A percentile compares a stretch with the other conserved stretches of the same genome.
These are phyloP conservation scores for Polia nebulosa DNA, from an alignment of 2,888 invertebrate species.

Conservation along the genomic window DNA sequence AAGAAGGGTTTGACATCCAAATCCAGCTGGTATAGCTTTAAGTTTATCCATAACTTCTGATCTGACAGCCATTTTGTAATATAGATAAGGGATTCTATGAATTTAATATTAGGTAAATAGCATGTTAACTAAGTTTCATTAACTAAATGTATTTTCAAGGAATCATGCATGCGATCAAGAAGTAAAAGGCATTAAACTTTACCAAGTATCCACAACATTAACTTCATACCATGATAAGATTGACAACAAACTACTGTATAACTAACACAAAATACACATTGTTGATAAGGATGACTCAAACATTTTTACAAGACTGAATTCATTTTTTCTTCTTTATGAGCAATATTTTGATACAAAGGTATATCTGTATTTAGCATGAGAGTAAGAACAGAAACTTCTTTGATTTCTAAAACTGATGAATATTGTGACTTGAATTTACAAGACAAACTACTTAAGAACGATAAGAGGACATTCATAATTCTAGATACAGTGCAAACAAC, in stretches of 20 bases:
- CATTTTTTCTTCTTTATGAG: constrained; percentile 54
- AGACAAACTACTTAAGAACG: constrained; percentile 52
- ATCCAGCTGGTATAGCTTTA: constrained; percentile 31
- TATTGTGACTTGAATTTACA: constrained; percentile 48
- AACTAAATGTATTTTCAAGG: constrained; percentile 18
- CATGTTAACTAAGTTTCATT: background rate
- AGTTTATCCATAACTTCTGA: constrained; percentile 23
- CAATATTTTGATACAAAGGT: constrained; percentile 59
- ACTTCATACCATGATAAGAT: constrained; percentile 50
- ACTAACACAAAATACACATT: constrained; percentile 60
- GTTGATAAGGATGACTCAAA: constrained; percentile 65
- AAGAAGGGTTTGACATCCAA: constrained; percentile 53
- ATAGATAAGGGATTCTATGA: constrained; percentile 13
- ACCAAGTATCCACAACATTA: constrained; percentile 26
- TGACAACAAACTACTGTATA: constrained; percentile 61
- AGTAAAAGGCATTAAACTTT: constrained; percentile 53
- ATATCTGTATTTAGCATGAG: constrained; percentile 56
- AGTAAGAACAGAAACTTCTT: constrained; percentile 63
- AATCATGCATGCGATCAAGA: constrained; percentile 34
- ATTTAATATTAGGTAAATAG: background rate
- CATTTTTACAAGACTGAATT: constrained; percentile 57
- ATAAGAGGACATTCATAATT: constrained; percentile 59
- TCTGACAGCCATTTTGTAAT: constrained; percentile 8
- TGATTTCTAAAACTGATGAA: constrained; percentile 62
- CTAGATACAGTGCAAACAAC: constrained; percentile 5